phyloP scores from a whole-genome alignment of 2,888 invertebrate species.

The Steinernema hermaphroditum region DNA sequence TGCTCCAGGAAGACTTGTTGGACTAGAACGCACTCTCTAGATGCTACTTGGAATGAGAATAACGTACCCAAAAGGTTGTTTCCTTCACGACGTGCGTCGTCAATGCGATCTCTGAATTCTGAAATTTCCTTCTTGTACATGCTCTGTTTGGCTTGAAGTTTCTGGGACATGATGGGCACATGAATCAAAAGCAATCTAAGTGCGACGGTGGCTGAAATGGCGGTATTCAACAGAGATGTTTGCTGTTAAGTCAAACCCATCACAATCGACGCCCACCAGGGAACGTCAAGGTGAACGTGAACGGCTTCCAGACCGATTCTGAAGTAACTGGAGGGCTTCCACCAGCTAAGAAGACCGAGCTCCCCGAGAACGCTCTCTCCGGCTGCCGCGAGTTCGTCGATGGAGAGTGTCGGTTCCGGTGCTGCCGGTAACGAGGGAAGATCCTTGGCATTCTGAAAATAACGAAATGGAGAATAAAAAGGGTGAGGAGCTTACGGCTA shows the following conservation, averaged over 20 bases:
- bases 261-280: conserved; percentile 90
- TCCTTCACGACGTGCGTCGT: conserved; percentile 75
- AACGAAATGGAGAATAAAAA: no score
- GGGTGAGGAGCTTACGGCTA: conserved; percentile 30
- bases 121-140: conserved; percentile 85
- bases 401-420: conserved; percentile 21
- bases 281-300: conserved; percentile 80
- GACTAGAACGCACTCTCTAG: conserved; percentile 36
- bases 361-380: conserved; percentile 59
- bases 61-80: conserved; percentile 55
- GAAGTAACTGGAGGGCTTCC: conserved; percentile 80
- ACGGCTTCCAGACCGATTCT: conserved; percentile 81
- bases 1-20: conserved; percentile 62
- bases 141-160: conserved; percentile 75
- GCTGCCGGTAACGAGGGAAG: conserved; percentile 26
- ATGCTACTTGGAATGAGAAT: neutral
- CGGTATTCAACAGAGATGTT: neutral
- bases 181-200: conserved; percentile 82
- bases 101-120: conserved; percentile 80
- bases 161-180: conserved; percentile 79
- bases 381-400: conserved; percentile 32
- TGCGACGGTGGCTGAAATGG: conserved; percentile 75
- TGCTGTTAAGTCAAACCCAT: conserved; percentile 71
- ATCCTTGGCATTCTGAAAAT: neutral
- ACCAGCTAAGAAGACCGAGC: conserved; percentile 69